Conservation (phyloP, 1,140 invertebrate genomes). For the Lysiphlebus fabarum region DNA sequence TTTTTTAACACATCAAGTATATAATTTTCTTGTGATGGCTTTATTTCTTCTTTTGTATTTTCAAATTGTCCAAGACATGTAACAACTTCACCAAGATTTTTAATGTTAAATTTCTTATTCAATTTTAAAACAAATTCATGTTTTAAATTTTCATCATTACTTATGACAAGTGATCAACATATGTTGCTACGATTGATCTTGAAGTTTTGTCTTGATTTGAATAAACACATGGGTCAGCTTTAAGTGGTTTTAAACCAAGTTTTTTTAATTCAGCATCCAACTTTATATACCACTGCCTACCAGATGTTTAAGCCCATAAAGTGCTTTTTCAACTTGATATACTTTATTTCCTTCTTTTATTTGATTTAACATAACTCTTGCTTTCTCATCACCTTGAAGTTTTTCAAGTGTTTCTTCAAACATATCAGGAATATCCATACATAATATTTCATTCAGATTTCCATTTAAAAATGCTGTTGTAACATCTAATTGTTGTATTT, state of each 20-base stretch:
- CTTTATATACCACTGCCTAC: constrained; percentile 32
- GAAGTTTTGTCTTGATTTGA: neutral
- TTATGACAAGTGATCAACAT: no score
- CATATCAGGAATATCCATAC: constrained; percentile 38
- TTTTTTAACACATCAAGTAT: no score
- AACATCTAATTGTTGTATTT: constrained; percentile 32
- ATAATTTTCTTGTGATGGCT: no score
- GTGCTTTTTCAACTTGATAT: constrained; percentile 28
- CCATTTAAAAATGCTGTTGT: constrained; percentile 44
- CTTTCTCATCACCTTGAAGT: constrained; percentile 6
- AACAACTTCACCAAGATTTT: no score
- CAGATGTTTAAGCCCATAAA: constrained; percentile 41
- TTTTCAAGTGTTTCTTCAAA: constrained; percentile 23
- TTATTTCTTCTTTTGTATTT: no score
- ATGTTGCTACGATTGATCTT: no score
- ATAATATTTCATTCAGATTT: constrained; percentile 35
- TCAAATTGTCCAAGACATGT: no score
- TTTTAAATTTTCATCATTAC: no score
- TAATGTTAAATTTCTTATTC: no score
- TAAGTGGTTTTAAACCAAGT: constrained; percentile 21
- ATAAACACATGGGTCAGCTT: constrained; percentile 32
- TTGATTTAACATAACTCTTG: constrained; percentile 16
- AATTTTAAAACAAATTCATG: no score
- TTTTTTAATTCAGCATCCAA: constrained; percentile 23
- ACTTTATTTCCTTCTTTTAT: constrained; percentile 23